Evolutionary conservation across 2,888 invertebrate genomes (phyloP), one percentile per base, ranked within the genome.

Genomic region (Orthonychiurus folsomi): DNA sequence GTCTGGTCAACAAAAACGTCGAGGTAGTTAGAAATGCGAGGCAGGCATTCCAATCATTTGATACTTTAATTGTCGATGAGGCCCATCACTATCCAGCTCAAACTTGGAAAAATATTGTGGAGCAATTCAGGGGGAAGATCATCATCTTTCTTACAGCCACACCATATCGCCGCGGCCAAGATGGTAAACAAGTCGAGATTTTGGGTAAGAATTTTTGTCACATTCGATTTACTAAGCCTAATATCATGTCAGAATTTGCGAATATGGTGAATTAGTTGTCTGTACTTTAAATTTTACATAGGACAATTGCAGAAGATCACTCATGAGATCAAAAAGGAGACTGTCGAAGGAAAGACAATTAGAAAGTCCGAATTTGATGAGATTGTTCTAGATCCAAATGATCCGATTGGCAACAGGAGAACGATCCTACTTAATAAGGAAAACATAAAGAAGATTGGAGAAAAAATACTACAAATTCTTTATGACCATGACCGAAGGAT

Each of bases 41-140:
- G 37, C 23, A 53, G 1, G 54, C 58, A 15, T 60, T 63, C 15
- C 18, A 37, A 9, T 1, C 25, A 23, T 63, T 63, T 56, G 63
- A 65, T 26, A 58, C 59, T 5, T 15, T 63, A 3, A 65, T 65
- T 21, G 65, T 65, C 1, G 65, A 65, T 21, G 65, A 63, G n/a
- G 64, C 64, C 15, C 64, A 64, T 26, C 64, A 65, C 47, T 65
- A 55, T 48, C 65, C 63, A 1, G 65, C 65, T 3, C 2, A 23
- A 23, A 65, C 65, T 21, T 65, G 63, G 65, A 47, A 48, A 9
- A 53, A 53, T 2, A 60, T 65, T 57, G 47, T 59, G 1, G 52
- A 60, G 1, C 24, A 1, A 1, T 64, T 62, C 50, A 26, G 47
- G n/a, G 5, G 27, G 1, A 63, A 63, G 54, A 56, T 27, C 15